These are phyloP conservation scores for Phrynocephalus forsythii DNA, from an alignment of 2,797 vertebrate species.

Conservation along the genomic window DNA sequence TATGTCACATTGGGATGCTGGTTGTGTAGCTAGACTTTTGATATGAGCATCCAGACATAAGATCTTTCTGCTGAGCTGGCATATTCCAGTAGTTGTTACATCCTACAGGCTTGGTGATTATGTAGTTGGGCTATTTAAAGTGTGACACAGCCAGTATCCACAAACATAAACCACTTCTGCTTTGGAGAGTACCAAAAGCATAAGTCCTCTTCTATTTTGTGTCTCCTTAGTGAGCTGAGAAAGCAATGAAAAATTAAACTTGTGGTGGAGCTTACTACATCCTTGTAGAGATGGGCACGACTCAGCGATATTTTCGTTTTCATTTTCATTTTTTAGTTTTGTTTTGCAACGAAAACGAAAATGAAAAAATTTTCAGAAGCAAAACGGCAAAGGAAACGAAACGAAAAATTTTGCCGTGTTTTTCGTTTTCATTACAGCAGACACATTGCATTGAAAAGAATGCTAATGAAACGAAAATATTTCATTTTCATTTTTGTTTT, in stretches of 20 bases:
- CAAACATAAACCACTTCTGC: neutral
- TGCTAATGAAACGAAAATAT: too few species aligned
- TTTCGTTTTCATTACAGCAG: too few species aligned
- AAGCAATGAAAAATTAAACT: neutral
- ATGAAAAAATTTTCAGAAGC: too few species aligned
- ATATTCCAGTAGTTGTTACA: neutral
- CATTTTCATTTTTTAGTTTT: too few species aligned
- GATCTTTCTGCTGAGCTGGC: neutral
- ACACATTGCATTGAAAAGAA: too few species aligned
- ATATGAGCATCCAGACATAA: neutral
- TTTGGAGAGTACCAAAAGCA: neutral
- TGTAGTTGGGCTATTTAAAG: neutral
- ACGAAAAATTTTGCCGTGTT: too few species aligned
- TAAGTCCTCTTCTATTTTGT: neutral
- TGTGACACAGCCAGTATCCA: neutral
- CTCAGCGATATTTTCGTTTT: too few species aligned
- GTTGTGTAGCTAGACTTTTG: neutral
- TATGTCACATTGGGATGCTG: neutral
- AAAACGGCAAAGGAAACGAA: too few species aligned
- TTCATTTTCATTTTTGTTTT: too few species aligned
- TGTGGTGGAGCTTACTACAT: neutral
- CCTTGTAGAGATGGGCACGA: too few species aligned
- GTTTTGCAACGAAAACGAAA: too few species aligned
- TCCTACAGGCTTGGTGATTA: too few species aligned
- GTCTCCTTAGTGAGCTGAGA: neutral